Evolutionary conservation across 1,140 invertebrate species (phyloP), one percentile per base, ranked within the genome.

Genomic region (Macrotrachela quadricornifera): DNA sequence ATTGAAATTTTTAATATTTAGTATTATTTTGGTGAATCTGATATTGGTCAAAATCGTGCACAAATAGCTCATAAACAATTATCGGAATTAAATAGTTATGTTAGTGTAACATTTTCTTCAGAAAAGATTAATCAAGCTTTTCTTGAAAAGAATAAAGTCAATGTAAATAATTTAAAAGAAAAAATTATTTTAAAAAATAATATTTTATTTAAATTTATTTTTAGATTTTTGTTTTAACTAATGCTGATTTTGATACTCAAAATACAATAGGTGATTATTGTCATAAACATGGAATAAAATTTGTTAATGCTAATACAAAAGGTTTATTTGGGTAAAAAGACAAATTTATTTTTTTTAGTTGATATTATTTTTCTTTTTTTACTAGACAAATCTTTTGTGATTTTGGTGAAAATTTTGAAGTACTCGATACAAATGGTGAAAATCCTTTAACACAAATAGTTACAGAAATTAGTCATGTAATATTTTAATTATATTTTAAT

Each of bases 31-130:
- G 78, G 75, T 30, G 79, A 90, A 69, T 68, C 71, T 13, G 80
- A 85, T 64, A 69, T 91, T 59, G 79, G 90, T 9, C 80, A 82
- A 63, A 95, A 95, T 68, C 76, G 91, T 37, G 91, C 88, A 0
- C 75, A 78, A 60, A 79, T 80, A 0, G 84, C 80, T 49, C 77
- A 78, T 53, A 74, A 78, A 51, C 78, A 80, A 55, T 67, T 97
- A 6, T 76, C 82, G 0, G 88, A 96, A 66, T 71, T 97, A 4
- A 99, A 97, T 66, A 82, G 76, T 57, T 95, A 95, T 70, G 91
- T 96, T 14, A 79, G 80, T 40, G 85, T 85, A 18, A 58, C 21
- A 58, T 13, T 64, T 77, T 21, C 42, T 55, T 18, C 39, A 54
- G 4, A 15, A 16, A 1, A 1, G 14, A n/a, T 18, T 12, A 30